These are phyloP conservation scores for Brachyhypopomus gauderio DNA, from an alignment of 2,113 vertebrate species.

Conservation along the genomic window DNA sequence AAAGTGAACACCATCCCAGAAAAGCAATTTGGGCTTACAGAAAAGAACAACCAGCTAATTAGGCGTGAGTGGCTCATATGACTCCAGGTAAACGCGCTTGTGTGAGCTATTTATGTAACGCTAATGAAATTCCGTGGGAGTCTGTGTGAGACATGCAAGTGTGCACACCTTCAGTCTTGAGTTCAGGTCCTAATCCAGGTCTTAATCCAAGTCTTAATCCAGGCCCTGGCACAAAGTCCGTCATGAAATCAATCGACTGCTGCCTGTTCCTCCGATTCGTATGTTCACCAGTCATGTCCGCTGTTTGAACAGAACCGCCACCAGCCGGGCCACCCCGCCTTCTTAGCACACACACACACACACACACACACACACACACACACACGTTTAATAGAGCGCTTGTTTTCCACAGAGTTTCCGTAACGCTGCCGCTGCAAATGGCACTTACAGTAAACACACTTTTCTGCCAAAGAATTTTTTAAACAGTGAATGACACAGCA, in stretches of 20 bases:
- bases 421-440: slow-evolving; percentile 24
- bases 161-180: no score
- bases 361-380: neutral
- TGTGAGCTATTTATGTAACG: no score
- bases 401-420: slow-evolving; percentile 28
- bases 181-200: no score
- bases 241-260: no score
- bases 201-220: no score
- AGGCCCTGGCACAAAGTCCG: no score
- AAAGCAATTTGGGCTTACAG: neutral
- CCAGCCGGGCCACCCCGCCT: neutral
- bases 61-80: neutral
- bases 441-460: slow-evolving; percentile 46
- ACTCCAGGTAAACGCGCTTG: no score
- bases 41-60: neutral
- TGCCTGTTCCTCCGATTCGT: no score
- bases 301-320: neutral
- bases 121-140: no score
- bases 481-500: slow-evolving; percentile 46
- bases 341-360: neutral
- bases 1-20: neutral
- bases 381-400: neutral
- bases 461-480: slow-evolving; percentile 41
- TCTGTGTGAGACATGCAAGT: no score
- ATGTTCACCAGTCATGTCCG: no score